Conservation (phyloP, 1,140 invertebrate species). For the Euura lappo region DNA sequence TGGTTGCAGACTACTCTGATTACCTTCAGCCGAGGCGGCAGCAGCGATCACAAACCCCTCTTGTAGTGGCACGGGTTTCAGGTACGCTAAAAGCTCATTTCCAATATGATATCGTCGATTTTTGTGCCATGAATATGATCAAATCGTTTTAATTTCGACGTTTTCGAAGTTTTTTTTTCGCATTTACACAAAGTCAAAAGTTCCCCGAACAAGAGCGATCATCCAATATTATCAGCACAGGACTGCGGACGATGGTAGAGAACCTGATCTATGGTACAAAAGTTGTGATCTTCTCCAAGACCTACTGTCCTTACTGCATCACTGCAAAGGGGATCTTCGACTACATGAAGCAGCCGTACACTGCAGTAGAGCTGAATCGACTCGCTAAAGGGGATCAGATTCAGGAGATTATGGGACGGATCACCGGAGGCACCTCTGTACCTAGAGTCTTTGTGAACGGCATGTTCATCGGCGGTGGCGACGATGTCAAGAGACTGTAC, state of each 20-base stretch:
- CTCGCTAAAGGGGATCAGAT: neutral
- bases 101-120: too few relatives aligned
- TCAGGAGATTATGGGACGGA: conserved; percentile 1
- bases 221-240: neutral
- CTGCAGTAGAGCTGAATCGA: neutral
- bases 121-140: too few relatives aligned
- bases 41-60: too few relatives aligned
- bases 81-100: too few relatives aligned
- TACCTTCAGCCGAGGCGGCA: too few relatives aligned
- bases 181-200: neutral
- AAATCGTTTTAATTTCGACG: too few relatives aligned
- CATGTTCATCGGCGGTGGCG: conserved; percentile 5
- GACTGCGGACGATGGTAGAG: conserved; percentile 53
- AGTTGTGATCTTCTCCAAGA: conserved; percentile 86
- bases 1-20: too few relatives aligned
- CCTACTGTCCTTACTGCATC: conserved; percentile 82
- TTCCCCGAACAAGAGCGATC: neutral
- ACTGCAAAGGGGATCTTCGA: conserved; percentile 60
- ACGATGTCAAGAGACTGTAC: conserved; percentile 8
- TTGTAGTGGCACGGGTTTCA: too few relatives aligned
- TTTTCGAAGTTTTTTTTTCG: too few relatives aligned
- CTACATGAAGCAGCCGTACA: neutral
- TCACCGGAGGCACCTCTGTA: conserved; percentile 7
- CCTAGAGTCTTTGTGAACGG: conserved; percentile 7
- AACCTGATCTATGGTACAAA: conserved; percentile 69